Conservation (phyloP, 2,797 vertebrate species). For the Sphenodon punctatus region DNA sequence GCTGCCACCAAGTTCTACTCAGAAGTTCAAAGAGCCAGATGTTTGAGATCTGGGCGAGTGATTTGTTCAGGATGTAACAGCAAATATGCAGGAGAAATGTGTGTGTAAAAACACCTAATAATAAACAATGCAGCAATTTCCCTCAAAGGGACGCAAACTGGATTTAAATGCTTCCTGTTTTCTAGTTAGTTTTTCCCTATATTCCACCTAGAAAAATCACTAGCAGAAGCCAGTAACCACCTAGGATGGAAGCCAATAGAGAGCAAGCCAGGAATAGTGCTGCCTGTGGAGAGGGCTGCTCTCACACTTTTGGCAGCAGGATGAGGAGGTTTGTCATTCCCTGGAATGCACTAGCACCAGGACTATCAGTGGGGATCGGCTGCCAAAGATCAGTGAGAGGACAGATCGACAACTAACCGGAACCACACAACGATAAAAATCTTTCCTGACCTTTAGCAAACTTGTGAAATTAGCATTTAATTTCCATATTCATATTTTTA, state of each 20-base stretch:
- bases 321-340: accelerated
- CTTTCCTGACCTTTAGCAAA: conserved; percentile 39
- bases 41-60: too few species aligned
- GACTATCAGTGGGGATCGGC: not conserved
- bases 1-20: too few species aligned
- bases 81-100: too few species aligned
- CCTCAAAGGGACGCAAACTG: too few species aligned
- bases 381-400: too few species aligned
- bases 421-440: not conserved
- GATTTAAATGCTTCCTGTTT: too few species aligned
- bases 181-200: not conserved
- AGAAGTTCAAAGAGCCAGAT: too few species aligned
- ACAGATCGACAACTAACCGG: too few species aligned
- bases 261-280: not conserved
- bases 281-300: not conserved
- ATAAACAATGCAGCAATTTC: not conserved
- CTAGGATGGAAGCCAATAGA: not conserved
- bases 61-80: too few species aligned
- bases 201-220: not conserved
- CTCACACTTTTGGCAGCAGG: not conserved
- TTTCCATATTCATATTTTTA: conserved; percentile 66
- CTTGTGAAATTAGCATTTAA: conserved; percentile 56
- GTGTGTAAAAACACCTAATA: too few species aligned
- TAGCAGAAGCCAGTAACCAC: too few species aligned
- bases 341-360: not conserved